Evolutionary conservation across 92 coral and sea anemone species (phyloP).

Genomic region (Parazoanthus swiftii): DNA sequence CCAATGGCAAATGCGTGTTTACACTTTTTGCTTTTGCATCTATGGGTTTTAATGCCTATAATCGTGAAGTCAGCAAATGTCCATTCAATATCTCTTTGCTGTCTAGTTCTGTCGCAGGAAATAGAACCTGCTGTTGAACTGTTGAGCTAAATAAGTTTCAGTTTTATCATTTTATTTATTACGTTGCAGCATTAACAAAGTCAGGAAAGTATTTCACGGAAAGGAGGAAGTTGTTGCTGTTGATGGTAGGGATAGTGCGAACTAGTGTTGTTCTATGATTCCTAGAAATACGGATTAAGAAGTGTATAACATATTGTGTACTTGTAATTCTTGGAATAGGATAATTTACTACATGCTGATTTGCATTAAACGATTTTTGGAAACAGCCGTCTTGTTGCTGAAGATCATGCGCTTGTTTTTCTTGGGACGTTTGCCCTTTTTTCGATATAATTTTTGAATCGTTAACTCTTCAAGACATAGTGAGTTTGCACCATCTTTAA

Average conservation of each 20-base stretch:
- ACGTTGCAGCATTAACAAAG: constrained; percentile 61
- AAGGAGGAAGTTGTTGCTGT: constrained; percentile 84
- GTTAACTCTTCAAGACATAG: too few relatives aligned
- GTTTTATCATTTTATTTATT: neutral
- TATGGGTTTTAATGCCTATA: neutral
- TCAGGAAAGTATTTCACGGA: constrained; percentile 83
- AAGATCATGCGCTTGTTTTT: too few relatives aligned
- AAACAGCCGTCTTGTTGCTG: too few relatives aligned
- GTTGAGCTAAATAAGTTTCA: too few relatives aligned
- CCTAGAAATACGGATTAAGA: neutral
- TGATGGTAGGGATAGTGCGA: constrained; percentile 60
- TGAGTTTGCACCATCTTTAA: neutral
- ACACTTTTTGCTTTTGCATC: neutral
- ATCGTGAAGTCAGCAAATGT: neutral
- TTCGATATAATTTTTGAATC: too few relatives aligned
- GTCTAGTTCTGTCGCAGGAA: too few relatives aligned
- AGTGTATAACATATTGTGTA: too few relatives aligned
- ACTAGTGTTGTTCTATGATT: neutral
- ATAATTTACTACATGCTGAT: too few relatives aligned
- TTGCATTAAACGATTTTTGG: too few relatives aligned
- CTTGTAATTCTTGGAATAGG: neutral
- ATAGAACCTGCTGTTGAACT: neutral
- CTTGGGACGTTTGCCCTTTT: too few relatives aligned
- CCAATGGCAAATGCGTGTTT: neutral
- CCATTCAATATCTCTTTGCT: neutral